A percentile compares a stretch with the other conserved stretches of the same genome.
These are phyloP conservation scores for Pristiophorus japonicus DNA, from an alignment of 2,113 vertebrate species.

Conservation along the genomic window DNA sequence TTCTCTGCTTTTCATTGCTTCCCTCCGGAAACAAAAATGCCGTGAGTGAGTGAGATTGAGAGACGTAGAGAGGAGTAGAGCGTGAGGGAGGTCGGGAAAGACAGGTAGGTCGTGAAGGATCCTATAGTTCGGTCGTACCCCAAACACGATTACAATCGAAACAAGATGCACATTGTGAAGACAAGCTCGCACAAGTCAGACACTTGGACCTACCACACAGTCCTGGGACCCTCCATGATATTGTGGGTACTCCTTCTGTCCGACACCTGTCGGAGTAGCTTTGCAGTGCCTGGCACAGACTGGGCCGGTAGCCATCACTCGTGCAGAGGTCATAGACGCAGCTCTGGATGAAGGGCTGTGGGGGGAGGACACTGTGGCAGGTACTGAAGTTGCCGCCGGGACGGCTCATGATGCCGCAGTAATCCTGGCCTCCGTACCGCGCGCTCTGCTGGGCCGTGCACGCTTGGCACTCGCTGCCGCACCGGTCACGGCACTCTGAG, in stretches of 20 bases:
- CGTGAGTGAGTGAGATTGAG: background rate
- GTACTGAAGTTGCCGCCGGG: slow-evolving; percentile 48
- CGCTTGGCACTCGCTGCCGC: background rate
- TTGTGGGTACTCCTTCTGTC: slow-evolving; percentile 41
- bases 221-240: slow-evolving; percentile 46
- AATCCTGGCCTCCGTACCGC: slow-evolving; percentile 39
- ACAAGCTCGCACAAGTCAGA: too few species aligned
- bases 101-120: background rate
- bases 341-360: slow-evolving; percentile 44
- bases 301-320: slow-evolving; percentile 46
- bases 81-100: background rate
- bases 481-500: slow-evolving; percentile 3
- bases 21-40: too few species aligned
- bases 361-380: slow-evolving; percentile 42
- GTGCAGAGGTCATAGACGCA: slow-evolving; percentile 42
- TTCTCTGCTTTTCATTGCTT: too few species aligned
- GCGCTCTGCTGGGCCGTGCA: slow-evolving; percentile 40
- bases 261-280: slow-evolving; percentile 52
- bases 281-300: slow-evolving; percentile 51
- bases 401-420: slow-evolving; percentile 49
- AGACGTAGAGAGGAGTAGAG: background rate
- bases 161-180: background rate
- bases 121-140: too few species aligned
- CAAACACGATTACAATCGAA: too few species aligned
- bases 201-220: slow-evolving; percentile 59